phyloP scores from a whole-genome alignment of 2,113 vertebrate genomes.

The Rhynchomys soricoides region DNA sequence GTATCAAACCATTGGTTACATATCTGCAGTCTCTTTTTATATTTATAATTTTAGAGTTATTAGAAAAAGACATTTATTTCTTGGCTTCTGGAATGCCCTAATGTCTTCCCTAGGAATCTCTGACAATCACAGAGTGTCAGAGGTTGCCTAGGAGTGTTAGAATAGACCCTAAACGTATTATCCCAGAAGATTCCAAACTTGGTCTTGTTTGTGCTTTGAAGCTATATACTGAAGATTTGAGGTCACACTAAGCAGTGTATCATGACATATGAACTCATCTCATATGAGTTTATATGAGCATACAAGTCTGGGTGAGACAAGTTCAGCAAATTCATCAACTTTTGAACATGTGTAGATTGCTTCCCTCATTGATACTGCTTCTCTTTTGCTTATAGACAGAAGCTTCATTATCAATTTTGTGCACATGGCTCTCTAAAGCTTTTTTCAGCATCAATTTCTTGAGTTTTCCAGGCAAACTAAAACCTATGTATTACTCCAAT shows the following conservation, averaged over 20 bases:
- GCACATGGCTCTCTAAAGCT: background rate
- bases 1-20: background rate
- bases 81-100: background rate
- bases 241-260: background rate
- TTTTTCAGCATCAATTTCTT: background rate
- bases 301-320: background rate
- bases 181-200: background rate
- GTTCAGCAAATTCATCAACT: background rate
- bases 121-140: too few relatives aligned
- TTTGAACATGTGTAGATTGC: background rate
- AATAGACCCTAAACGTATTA: background rate
- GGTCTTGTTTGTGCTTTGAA: background rate
- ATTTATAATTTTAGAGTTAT: background rate
- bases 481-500: background rate
- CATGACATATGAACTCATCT: background rate
- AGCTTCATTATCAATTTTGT: background rate
- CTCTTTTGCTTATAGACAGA: background rate
- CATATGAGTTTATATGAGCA: background rate
- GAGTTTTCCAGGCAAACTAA: background rate
- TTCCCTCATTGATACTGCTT: background rate
- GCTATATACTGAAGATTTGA: too few relatives aligned
- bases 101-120: background rate
- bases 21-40: background rate
- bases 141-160: background rate
- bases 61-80: background rate